Conservation (phyloP, 2,888 invertebrate genomes). For the Parnassius mnemosyne region DNA sequence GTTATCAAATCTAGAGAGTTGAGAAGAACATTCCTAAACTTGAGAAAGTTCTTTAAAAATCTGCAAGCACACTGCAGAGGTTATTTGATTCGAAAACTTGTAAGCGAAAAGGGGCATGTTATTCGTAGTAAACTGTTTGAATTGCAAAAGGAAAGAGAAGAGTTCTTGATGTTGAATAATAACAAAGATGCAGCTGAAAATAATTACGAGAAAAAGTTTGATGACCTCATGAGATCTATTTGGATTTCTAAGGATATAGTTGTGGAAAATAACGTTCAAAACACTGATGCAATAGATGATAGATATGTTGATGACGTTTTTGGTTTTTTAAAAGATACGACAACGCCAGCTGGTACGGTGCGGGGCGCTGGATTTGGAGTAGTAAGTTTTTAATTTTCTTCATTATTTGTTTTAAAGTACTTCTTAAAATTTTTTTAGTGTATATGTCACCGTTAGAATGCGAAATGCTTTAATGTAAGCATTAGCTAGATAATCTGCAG, state of each 20-base stretch:
- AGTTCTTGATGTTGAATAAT: slow-evolving; percentile 83
- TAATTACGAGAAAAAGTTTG: slow-evolving; percentile 84
- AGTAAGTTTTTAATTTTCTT: slow-evolving; percentile 47
- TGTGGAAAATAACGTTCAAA: slow-evolving; percentile 70
- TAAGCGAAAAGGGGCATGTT: slow-evolving; percentile 82
- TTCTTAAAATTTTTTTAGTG: slow-evolving; percentile 27
- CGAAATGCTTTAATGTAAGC: no score
- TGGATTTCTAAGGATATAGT: slow-evolving; percentile 81
- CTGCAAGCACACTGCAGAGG: slow-evolving; percentile 91
- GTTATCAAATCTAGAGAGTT: slow-evolving; percentile 87
- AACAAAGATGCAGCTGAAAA: slow-evolving; percentile 85
- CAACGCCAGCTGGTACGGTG: slow-evolving; percentile 69
- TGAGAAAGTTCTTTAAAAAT: slow-evolving; percentile 84
- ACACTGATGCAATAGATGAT: slow-evolving; percentile 74
- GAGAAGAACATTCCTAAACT: slow-evolving; percentile 84
- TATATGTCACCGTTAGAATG: no score
- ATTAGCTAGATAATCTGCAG: no score
- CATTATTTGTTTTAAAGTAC: neutral
- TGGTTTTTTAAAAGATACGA: slow-evolving; percentile 82
- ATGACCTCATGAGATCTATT: slow-evolving; percentile 66
- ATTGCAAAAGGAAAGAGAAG: slow-evolving; percentile 64
- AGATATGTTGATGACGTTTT: slow-evolving; percentile 85
- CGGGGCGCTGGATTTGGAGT: slow-evolving; percentile 77
- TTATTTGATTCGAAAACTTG: slow-evolving; percentile 83
- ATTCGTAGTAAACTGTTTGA: slow-evolving; percentile 58